phyloP scores from a whole-genome alignment of 2,888 invertebrate species.

The Xestobium rufovillosum region DNA sequence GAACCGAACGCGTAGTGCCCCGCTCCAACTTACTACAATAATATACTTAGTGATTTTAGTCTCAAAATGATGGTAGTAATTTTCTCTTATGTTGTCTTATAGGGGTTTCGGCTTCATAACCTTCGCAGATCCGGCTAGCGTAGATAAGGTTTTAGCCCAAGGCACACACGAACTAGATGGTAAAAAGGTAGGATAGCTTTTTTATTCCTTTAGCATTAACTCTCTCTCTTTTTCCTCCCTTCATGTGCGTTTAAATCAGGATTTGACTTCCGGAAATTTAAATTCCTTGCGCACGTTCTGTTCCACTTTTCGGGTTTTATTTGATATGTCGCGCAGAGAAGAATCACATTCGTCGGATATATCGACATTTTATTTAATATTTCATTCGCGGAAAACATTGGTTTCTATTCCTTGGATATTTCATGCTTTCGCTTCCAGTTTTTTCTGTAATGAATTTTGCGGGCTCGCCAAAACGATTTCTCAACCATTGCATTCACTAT shows the following conservation, averaged over 20 bases:
- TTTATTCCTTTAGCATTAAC: constrained; percentile 21
- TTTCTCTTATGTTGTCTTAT: constrained; percentile 46
- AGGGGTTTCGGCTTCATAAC: constrained; percentile 99
- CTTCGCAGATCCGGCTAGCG: constrained; percentile 95
- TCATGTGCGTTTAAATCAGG: constrained; percentile 1
- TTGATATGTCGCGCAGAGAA: not conserved
- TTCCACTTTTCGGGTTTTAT: constrained; percentile 1
- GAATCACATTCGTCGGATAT: no score
- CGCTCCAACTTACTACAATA: constrained; percentile 24
- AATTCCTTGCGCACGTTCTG: not conserved
- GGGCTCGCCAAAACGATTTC: no score
- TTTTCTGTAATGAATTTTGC: no score
- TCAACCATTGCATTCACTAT: no score
- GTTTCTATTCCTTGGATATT: no score
- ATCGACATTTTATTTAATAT: not conserved
- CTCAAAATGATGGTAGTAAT: constrained; percentile 31
- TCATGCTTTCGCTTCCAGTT: no score
- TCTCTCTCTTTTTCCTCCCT: constrained; percentile 7
- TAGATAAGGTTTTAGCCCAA: constrained; percentile 98
- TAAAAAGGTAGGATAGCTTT: constrained; percentile 79
- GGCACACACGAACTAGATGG: constrained; percentile 99
- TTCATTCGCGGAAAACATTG: no score
- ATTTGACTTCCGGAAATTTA: not conserved
- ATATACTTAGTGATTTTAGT: constrained; percentile 9
- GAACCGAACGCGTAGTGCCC: constrained; percentile 31